These are phyloP conservation scores for Eumeta japonica DNA, from an alignment of 1,140 invertebrate species.

Conservation along the genomic window DNA sequence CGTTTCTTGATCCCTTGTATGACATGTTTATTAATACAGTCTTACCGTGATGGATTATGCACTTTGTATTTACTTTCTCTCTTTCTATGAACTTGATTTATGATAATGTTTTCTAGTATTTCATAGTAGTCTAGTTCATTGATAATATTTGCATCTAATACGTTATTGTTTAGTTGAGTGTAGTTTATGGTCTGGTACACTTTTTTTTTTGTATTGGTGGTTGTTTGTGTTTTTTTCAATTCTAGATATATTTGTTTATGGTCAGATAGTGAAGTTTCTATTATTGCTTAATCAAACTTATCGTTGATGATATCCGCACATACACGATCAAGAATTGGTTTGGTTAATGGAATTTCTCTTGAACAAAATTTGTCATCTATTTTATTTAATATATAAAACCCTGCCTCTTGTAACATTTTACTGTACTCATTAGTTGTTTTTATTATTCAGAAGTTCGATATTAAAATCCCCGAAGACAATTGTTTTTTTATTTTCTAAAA, in stretches of 20 bases:
- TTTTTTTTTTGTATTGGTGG: slow-evolving; percentile 4
- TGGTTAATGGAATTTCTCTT: slow-evolving; percentile 12
- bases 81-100: slow-evolving; percentile 5
- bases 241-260: slow-evolving; percentile 16
- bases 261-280: slow-evolving; percentile 17
- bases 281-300: slow-evolving; percentile 13
- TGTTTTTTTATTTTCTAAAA: slow-evolving; percentile 13
- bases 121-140: slow-evolving; percentile 8
- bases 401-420: slow-evolving; percentile 11
- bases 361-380: slow-evolving; percentile 12
- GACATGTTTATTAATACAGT: too few species aligned
- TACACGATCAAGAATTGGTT: slow-evolving; percentile 17
- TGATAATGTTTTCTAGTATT: slow-evolving; percentile 8
- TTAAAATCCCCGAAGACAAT: too few species aligned
- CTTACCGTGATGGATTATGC: slow-evolving; percentile 11
- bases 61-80: slow-evolving; percentile 16
- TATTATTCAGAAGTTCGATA: slow-evolving; percentile 12
- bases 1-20: slow-evolving; percentile 6
- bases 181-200: slow-evolving; percentile 13
- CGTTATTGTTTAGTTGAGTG: slow-evolving; percentile 4
- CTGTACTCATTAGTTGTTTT: slow-evolving; percentile 6
- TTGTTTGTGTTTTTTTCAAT: slow-evolving; percentile 5
- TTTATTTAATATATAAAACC: slow-evolving; percentile 19
- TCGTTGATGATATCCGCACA: too few species aligned
- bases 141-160: too few species aligned